phyloP scores from a whole-genome alignment of 2,888 invertebrate genomes.

The Dichetophora obliterata region DNA sequence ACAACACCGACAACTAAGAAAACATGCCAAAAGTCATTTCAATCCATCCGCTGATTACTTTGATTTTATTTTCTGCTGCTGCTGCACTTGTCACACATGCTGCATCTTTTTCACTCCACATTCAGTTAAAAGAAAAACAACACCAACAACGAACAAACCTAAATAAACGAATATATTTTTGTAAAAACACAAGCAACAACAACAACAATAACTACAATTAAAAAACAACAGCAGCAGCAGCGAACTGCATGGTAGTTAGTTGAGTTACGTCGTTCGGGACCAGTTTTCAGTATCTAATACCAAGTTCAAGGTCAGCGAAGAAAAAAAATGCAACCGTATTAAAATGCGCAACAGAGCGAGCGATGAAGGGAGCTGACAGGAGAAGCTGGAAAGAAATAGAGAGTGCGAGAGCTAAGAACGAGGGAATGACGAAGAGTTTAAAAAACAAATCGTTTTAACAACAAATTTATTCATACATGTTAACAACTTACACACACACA shows the following conservation, averaged over 20 bases:
- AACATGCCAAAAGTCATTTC: not conserved
- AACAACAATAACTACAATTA: not conserved
- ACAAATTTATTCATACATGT: slow-evolving; percentile 26
- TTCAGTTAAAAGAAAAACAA: not conserved
- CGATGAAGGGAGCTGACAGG: not conserved
- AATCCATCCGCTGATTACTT: slow-evolving; percentile 5
- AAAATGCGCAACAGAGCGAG: slow-evolving; percentile 19
- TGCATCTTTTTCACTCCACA: not conserved
- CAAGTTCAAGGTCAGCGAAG: slow-evolving; percentile 54
- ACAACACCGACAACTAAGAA: not conserved
- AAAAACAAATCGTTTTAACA: not conserved
- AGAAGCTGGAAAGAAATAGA: no score
- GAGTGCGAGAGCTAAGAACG: not conserved
- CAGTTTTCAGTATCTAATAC: slow-evolving; percentile 53
- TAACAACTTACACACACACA: not conserved
- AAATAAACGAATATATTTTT: not conserved
- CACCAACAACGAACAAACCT: no score
- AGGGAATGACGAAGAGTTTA: not conserved
- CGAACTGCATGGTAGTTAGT: slow-evolving; percentile 21
- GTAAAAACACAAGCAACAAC: slow-evolving; percentile 3
- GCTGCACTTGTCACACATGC: not conserved
- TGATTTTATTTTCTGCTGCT: not conserved
- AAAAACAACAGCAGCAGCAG: slow-evolving; percentile 8
- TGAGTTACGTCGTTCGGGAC: slow-evolving; percentile 32
- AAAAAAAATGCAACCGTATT: slow-evolving; percentile 50